Base-by-base conservation (phyloP, 30 jellyfish, hydroid and myxozoan genomes). In the Hydra vulgaris region DNA sequence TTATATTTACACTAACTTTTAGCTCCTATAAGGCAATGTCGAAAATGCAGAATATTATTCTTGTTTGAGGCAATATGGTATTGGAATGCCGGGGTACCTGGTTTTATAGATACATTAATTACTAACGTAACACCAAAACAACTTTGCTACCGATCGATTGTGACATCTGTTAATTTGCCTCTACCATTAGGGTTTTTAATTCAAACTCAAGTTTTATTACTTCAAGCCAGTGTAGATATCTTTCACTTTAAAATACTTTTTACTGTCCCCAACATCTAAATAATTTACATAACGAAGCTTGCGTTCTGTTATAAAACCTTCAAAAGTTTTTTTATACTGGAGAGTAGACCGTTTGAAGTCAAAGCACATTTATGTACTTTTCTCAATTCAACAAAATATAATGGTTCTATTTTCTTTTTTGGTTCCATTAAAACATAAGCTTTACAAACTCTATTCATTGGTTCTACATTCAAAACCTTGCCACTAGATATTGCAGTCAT, bases 51-150 rank as follows among this genome's bases (percentile, higher is more conserved):
- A 56, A 56, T 56, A n/a, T 56, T 56, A 17, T 56, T 56, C n/a
- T 56, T 56, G n/a, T 56, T 56, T 56, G 71, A 56, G n/a, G 71
- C 71, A 56, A 56, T n/a, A 56, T n/a, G 71, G 71, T 56, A 56
- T 15, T 56, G 71, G n/a, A 56, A 56, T 15, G 71, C 71, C n/a
- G n/a, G n/a, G 16, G 71, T 56, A 56, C 18, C n/a, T 15, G n/a
- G 18, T n/a, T 56, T 56, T n/a, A 56, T 56, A 15, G 71, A 17
- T 15, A 56, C 71, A 56, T 15, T 17, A 56, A 15, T 56, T 17
- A 17, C 71, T 56, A n/a, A n/a, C n/a, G n/a, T n/a, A n/a, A n/a
- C n/a, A n/a, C n/a, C n/a, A n/a, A n/a, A n/a, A n/a, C n/a, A n/a
- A n/a, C n/a, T n/a, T n/a, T n/a, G n/a, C n/a, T n/a, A n/a, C n/a